Evolutionary conservation across 53 echinoderm and acorn worm genomes (phyloP).

Genomic region (Temnopleurus reevesii): DNA sequence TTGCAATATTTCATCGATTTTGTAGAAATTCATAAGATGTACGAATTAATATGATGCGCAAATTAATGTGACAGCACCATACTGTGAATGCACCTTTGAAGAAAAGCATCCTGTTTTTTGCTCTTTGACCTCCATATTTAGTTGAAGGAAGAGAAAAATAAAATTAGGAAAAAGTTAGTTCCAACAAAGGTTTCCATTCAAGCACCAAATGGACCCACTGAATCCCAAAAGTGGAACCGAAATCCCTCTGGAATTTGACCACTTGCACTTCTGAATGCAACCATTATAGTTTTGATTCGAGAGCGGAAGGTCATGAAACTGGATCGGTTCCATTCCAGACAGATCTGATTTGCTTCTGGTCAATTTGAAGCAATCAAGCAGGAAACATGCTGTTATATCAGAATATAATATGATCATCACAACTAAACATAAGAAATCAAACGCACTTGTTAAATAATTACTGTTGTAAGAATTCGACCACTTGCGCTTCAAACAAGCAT

Average conservation of each 20-base stretch:
- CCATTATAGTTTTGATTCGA: neutral
- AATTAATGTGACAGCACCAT: too few relatives aligned
- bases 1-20: neutral
- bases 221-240: conserved; percentile 14
- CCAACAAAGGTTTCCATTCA: conserved; percentile 23
- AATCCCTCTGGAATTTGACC: conserved; percentile 37
- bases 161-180: neutral
- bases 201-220: neutral
- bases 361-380: neutral
- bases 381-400: neutral
- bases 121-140: neutral
- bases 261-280: conserved; percentile 14
- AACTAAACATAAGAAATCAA: too few relatives aligned
- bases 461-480: conserved; percentile 20
- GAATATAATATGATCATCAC: too few relatives aligned
- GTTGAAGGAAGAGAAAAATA: neutral
- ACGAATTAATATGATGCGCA: neutral
- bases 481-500: too few relatives aligned
- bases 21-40: too few relatives aligned
- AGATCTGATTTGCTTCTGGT: neutral
- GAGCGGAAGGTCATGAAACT: neutral
- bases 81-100: too few relatives aligned
- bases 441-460: too few relatives aligned
- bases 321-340: conserved; percentile 33
- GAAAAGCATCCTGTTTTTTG: neutral